Conservation (phyloP, 2,888 invertebrate genomes). For the Beris morrisii region DNA sequence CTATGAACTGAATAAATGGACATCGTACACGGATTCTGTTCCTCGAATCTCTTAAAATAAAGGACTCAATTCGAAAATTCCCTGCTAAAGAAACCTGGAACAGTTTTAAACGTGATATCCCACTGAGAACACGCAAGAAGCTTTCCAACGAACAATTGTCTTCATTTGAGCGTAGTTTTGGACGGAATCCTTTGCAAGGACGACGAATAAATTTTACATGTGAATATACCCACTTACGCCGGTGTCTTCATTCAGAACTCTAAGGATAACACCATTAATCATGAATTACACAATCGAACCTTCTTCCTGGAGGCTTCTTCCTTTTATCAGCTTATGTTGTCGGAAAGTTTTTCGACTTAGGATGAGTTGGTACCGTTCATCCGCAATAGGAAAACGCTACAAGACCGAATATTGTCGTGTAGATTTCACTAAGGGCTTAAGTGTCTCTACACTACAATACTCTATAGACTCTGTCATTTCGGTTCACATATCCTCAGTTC, state of each 20-base stretch:
- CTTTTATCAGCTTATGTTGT: slow-evolving; percentile 31
- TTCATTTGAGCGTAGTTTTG: slow-evolving; percentile 5
- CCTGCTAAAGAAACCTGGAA: neutral
- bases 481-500: no score
- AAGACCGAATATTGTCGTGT: no score
- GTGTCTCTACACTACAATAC: no score
- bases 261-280: slow-evolving; percentile 32
- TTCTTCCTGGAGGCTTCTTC: slow-evolving; percentile 9
- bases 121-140: neutral
- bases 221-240: neutral
- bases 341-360: slow-evolving; percentile 27
- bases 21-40: neutral
- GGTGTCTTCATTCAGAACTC: slow-evolving; percentile 2
- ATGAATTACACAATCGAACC: slow-evolving; percentile 30
- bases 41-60: neutral
- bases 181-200: neutral
- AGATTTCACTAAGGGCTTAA: no score
- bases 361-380: slow-evolving; percentile 7
- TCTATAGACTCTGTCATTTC: no score
- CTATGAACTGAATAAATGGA: neutral
- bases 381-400: no score
- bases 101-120: neutral
- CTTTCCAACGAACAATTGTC: slow-evolving; percentile 6
- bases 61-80: neutral
- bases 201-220: slow-evolving; percentile 6